Base-by-base conservation (phyloP, 2,797 vertebrate species). In the Tiaroga cobitis region DNA sequence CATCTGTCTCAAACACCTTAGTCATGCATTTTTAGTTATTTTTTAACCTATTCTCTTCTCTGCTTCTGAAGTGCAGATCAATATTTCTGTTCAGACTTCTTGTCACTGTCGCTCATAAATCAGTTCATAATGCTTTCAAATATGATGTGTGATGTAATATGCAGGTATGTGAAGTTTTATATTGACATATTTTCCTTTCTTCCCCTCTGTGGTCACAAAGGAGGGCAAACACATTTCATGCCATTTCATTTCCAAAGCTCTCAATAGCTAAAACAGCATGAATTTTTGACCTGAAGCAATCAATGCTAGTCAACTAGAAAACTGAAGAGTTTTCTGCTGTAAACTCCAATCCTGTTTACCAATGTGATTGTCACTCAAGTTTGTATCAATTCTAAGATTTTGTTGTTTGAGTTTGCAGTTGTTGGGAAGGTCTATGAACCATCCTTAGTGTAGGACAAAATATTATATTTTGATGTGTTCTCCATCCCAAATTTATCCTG, bases 261-360 rank as follows among this genome's bases (percentile, higher is more conserved):
- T 43, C n/a, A 29, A 78, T 68, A 84, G 29, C 59, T 67, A 51
- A 67, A 83, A 41, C 72, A 67, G 59, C 59, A 67, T 54, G 24
- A 9, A 29, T 56, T 68, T 76, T 19, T 77, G 74, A 77, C 63
- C 74, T 43, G 32, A 56, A 68, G 18, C 61, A 54, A 84, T 84
- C 34, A 69, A 84, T 84, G 61, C 2, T 1, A 59, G 56, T 59
- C 74, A 13, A 69, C 63, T 56, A 18, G 63, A 51, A 84, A 83
- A 56, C 26, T 8, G 10, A 75, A 83, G 43, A 67, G 19, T 19
- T 74, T 81, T 41, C 24, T 77, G 43, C 43, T 83, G 9, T 83
- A 67, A 83, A 76, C 70, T 67, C 18, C 59, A 68, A 56, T 41
- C 46, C 61, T 68, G 46, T 84, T 77, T n/a, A 83, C 73, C 61